phyloP scores from a whole-genome alignment of 2,888 invertebrate species.

The Drosophila parthenogenetica region DNA sequence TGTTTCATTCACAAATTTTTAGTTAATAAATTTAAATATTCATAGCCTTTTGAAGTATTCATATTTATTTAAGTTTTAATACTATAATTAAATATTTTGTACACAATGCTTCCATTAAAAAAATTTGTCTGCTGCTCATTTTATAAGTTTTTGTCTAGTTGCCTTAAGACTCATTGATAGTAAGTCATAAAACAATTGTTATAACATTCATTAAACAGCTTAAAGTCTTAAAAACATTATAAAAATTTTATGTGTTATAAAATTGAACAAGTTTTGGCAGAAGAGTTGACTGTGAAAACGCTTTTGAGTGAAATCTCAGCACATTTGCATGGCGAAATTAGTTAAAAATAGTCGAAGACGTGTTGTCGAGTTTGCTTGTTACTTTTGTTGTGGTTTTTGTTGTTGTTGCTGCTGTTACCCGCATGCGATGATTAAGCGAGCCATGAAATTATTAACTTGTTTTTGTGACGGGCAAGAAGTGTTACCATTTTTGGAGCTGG shows the following conservation, averaged over 20 bases:
- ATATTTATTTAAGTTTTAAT: too few relatives aligned
- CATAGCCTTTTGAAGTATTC: too few relatives aligned
- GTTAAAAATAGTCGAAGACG: slow-evolving; percentile 61
- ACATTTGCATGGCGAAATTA: slow-evolving; percentile 47
- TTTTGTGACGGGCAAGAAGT: slow-evolving; percentile 58
- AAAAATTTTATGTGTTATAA: not conserved
- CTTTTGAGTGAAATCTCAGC: slow-evolving; percentile 7
- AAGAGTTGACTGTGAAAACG: not conserved
- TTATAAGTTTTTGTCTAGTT: too few relatives aligned
- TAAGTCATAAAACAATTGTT: too few relatives aligned
- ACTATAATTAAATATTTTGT: too few relatives aligned
- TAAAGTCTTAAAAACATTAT: not conserved
- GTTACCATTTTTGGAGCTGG: slow-evolving; percentile 66
- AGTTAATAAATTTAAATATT: too few relatives aligned
- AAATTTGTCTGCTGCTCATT: too few relatives aligned
- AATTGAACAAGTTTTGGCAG: not conserved
- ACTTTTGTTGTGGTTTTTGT: not conserved
- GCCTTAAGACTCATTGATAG: too few relatives aligned
- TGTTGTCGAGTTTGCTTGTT: too few relatives aligned
- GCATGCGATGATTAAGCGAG: slow-evolving; percentile 70
- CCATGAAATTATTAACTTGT: slow-evolving; percentile 76
- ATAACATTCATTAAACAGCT: not conserved
- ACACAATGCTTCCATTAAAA: too few relatives aligned
- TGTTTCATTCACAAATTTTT: too few relatives aligned
- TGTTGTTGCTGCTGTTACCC: slow-evolving; percentile 38